phyloP scores from a whole-genome alignment of 2,113 vertebrate species.

The Xyrauchen texanus region DNA sequence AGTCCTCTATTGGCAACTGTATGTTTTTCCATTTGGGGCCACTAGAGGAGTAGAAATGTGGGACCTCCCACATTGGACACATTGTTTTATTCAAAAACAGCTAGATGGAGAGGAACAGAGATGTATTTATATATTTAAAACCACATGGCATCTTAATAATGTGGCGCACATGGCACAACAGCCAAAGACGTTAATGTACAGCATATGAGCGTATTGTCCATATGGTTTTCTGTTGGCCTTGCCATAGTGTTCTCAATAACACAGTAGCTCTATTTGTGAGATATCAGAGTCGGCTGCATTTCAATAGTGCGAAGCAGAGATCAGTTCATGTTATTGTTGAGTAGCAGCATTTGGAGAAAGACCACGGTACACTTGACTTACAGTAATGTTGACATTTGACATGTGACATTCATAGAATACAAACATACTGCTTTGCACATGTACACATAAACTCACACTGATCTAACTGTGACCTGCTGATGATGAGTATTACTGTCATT shows the following conservation, averaged over 20 bases:
- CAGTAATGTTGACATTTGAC: background rate
- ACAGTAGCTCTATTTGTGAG: background rate
- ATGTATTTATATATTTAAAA: no score
- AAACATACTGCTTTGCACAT: background rate
- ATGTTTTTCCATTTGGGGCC: no score
- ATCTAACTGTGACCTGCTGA: background rate
- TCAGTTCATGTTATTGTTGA: background rate
- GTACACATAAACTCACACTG: background rate
- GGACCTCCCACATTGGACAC: no score
- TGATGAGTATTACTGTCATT: constrained; percentile 5
- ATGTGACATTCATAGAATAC: constrained; percentile 6
- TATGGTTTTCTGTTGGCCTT: background rate
- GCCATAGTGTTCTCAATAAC: background rate
- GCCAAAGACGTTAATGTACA: background rate
- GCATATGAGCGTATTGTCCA: background rate
- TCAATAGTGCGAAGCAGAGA: no score
- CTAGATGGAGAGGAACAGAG: no score
- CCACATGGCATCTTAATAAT: no score
- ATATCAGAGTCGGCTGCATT: no score
- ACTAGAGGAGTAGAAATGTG: no score
- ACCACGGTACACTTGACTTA: no score
- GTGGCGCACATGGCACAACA: no score
- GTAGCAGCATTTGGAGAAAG: background rate
- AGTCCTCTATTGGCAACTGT: no score
- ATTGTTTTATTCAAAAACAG: no score